These are phyloP conservation scores for Spodoptera littoralis DNA, from an alignment of 2,888 invertebrate species.

Conservation along the genomic window DNA sequence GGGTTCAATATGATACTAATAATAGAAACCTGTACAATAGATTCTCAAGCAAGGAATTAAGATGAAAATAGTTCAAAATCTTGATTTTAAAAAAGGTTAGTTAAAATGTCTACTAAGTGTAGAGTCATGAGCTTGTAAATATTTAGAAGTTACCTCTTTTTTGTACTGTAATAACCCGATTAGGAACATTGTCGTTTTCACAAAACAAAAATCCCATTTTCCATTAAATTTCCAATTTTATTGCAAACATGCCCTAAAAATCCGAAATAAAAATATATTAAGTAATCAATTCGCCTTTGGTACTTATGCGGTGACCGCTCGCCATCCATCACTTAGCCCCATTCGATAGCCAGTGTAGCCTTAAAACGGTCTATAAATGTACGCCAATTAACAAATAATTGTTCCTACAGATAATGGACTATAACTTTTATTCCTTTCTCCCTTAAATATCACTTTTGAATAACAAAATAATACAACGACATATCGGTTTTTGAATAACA, in stretches of 20 bases:
- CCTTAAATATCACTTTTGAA: slow-evolving; percentile 35
- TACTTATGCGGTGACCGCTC: slow-evolving; percentile 17
- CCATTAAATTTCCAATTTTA: no score
- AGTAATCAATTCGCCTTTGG: slow-evolving; percentile 14
- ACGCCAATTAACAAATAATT: slow-evolving; percentile 75
- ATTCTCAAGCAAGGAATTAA: no score
- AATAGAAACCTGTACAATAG: no score
- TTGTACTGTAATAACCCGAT: no score
- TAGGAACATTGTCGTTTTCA: no score
- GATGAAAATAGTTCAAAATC: no score
- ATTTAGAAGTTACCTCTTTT: no score
- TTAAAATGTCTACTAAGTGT: no score
- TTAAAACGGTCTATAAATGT: slow-evolving; percentile 74
- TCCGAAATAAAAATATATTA: slow-evolving; percentile 1
- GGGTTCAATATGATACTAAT: no score
- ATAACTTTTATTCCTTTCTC: slow-evolving; percentile 44
- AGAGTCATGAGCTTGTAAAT: no score
- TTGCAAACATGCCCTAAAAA: background rate
- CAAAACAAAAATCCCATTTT: no score
- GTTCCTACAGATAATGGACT: slow-evolving; percentile 61
- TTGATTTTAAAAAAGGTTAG: no score
- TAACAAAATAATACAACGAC: slow-evolving; percentile 4
- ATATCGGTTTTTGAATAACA: slow-evolving; percentile 16
- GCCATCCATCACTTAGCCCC: slow-evolving; percentile 35
- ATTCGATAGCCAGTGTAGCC: slow-evolving; percentile 30